Conservation (phyloP, 2,888 invertebrate genomes). For the Cosmia trapezina region DNA sequence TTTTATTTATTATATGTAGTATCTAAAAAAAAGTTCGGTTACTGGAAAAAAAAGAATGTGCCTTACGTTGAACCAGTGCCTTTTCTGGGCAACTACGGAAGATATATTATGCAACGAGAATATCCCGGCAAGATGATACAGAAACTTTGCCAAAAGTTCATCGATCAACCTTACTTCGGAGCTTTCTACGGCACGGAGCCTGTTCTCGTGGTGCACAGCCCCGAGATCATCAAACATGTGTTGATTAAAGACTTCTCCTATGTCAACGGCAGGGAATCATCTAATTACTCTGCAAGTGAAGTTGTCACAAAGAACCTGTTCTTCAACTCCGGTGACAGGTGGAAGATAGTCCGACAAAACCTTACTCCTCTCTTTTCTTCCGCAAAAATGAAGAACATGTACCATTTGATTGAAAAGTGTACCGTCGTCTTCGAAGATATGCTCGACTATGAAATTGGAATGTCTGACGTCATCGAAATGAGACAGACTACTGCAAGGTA, state of each 20-base stretch:
- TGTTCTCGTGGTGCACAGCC: constrained; percentile 72
- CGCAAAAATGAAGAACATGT: constrained; percentile 75
- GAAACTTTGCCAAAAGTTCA: constrained; percentile 70
- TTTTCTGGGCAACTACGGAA: constrained; percentile 74
- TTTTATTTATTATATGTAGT: constrained; percentile 52
- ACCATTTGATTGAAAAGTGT: constrained; percentile 72
- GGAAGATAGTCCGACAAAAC: constrained; percentile 79
- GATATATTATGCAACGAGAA: constrained; percentile 68
- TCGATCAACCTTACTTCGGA: constrained; percentile 73
- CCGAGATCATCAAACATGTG: constrained; percentile 72
- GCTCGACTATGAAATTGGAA: constrained; percentile 61
- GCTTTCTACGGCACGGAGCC: constrained; percentile 77
- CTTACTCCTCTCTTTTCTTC: constrained; percentile 68
- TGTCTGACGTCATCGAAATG: constrained; percentile 58
- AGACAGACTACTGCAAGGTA: constrained; percentile 66
- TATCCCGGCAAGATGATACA: constrained; percentile 57
- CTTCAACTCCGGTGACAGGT: constrained; percentile 73
- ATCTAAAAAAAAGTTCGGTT: constrained; percentile 58
- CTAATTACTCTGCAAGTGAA: constrained; percentile 69
- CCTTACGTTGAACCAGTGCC: constrained; percentile 66
- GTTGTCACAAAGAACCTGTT: constrained; percentile 70
- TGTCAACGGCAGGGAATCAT: constrained; percentile 74
- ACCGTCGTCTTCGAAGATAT: constrained; percentile 65
- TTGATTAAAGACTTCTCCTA: constrained; percentile 75
- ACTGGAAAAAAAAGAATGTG: constrained; percentile 74